These are phyloP conservation scores for Vanessa cardui DNA, from an alignment of 2,888 invertebrate genomes.

Conservation along the genomic window DNA sequence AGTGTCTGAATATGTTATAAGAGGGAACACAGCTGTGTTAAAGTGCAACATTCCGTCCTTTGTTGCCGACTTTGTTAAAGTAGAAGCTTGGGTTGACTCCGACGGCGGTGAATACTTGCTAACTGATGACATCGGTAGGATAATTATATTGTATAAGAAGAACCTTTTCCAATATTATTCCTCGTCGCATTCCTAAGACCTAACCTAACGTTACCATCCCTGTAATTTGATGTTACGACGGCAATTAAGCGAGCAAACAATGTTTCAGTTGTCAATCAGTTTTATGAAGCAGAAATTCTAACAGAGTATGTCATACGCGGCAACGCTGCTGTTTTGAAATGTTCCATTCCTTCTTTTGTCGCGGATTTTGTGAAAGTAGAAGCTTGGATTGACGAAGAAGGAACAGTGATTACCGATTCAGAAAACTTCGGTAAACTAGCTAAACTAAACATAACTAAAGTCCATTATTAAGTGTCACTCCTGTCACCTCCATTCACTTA, in stretches of 20 bases:
- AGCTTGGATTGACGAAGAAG: slow-evolving; percentile 88
- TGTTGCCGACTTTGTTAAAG: slow-evolving; percentile 94
- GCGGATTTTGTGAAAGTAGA: slow-evolving; percentile 96
- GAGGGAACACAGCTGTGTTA: slow-evolving; percentile 92
- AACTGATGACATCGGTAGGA: slow-evolving; percentile 88
- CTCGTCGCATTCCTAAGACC: not conserved
- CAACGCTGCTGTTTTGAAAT: slow-evolving; percentile 93
- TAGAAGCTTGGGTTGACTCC: slow-evolving; percentile 90
- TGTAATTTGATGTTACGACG: not conserved
- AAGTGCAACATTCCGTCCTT: slow-evolving; percentile 96
- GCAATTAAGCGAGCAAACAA: slow-evolving; percentile 2
- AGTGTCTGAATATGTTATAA: slow-evolving; percentile 94
- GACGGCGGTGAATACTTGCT: slow-evolving; percentile 87
- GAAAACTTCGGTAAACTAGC: slow-evolving; percentile 86
- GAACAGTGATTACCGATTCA: slow-evolving; percentile 86
- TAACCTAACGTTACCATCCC: not conserved
- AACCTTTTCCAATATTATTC: not conserved
- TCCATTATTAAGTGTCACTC: slow-evolving; percentile 54
- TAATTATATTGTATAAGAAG: slow-evolving; percentile 9
- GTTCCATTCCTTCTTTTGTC: slow-evolving; percentile 95
- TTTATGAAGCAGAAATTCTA: slow-evolving; percentile 94
- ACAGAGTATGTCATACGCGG: slow-evolving; percentile 95
- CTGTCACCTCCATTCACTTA: slow-evolving; percentile 35
- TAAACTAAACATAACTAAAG: slow-evolving; percentile 48
- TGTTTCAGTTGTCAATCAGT: slow-evolving; percentile 88